Conservation (phyloP, 2,888 invertebrate genomes). For the Nephrotoma guestfalica region DNA sequence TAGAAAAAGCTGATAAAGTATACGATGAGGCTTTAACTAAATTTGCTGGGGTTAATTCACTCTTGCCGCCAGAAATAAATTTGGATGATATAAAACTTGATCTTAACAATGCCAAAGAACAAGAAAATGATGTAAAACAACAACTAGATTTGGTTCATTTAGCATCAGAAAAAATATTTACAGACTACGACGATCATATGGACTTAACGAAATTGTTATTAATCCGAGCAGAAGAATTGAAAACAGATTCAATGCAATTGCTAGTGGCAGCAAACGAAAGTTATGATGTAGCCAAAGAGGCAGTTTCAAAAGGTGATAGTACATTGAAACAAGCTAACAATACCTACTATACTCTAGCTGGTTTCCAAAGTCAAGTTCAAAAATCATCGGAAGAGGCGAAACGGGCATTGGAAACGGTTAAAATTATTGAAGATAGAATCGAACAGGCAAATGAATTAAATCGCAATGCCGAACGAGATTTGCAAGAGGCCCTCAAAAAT, state of each 20-base stretch:
- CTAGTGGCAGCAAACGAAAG: constrained; percentile 64
- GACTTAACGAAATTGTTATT: constrained; percentile 51
- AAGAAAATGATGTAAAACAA: constrained; percentile 33
- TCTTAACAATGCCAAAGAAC: constrained; percentile 47
- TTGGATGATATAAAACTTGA: constrained; percentile 51
- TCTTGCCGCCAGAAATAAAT: constrained; percentile 65
- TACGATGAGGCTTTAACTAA: constrained; percentile 70
- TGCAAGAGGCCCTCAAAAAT: constrained; percentile 29
- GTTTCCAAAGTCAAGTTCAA: constrained; percentile 78
- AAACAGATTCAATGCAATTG: constrained; percentile 64
- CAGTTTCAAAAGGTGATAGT: constrained; percentile 71
- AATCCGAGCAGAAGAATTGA: constrained; percentile 48
- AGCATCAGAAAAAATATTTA: constrained; percentile 38
- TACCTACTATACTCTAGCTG: constrained; percentile 50
- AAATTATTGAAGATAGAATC: constrained; percentile 57
- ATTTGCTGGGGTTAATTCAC: constrained; percentile 62
- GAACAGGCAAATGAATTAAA: constrained; percentile 56
- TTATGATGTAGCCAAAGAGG: constrained; percentile 61
- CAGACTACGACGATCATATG: constrained; percentile 49
- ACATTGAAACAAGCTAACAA: constrained; percentile 65
- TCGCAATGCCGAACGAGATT: constrained; percentile 47
- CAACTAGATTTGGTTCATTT: constrained; percentile 19
- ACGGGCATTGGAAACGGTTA: constrained; percentile 58
- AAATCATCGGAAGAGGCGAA: constrained; percentile 69
- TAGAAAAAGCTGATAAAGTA: constrained; percentile 57